These are phyloP conservation scores for Thripadectes ignobilis DNA, from an alignment of 2,797 vertebrate genomes.

Conservation along the genomic window DNA sequence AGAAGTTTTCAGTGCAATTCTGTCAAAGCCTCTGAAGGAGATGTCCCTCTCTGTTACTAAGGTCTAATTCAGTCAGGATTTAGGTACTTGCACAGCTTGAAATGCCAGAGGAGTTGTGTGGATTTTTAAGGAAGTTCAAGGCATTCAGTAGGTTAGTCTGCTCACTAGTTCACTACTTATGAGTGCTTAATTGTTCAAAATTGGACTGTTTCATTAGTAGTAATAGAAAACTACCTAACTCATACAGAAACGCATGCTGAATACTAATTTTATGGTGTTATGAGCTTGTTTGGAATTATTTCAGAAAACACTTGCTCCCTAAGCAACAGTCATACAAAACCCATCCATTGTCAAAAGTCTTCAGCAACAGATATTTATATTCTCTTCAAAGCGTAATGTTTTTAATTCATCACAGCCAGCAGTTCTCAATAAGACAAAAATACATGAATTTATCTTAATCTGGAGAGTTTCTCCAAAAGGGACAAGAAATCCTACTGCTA, in stretches of 20 bases:
- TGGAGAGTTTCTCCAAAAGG: background rate
- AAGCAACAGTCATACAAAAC: background rate
- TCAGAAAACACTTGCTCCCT: background rate
- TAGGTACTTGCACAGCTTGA: background rate
- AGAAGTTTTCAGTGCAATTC: background rate
- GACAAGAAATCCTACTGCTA: background rate
- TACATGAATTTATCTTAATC: background rate
- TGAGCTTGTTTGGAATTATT: background rate
- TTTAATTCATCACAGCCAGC: background rate
- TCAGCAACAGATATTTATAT: background rate
- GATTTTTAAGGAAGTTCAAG: background rate
- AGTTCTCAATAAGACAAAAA: conserved; percentile 3
- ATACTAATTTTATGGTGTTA: background rate
- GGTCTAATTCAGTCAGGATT: background rate
- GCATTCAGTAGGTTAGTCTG: background rate
- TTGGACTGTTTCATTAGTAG: background rate
- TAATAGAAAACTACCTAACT: background rate
- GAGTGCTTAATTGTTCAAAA: background rate
- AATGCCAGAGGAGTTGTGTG: background rate
- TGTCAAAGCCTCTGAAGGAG: background rate
- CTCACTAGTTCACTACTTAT: background rate
- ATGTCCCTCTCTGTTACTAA: background rate
- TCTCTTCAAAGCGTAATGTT: background rate
- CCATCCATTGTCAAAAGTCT: background rate
- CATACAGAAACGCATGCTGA: background rate